Evolutionary conservation across 2,113 vertebrate genomes (phyloP).

Genomic region (Himantopus leucocephalus): DNA sequence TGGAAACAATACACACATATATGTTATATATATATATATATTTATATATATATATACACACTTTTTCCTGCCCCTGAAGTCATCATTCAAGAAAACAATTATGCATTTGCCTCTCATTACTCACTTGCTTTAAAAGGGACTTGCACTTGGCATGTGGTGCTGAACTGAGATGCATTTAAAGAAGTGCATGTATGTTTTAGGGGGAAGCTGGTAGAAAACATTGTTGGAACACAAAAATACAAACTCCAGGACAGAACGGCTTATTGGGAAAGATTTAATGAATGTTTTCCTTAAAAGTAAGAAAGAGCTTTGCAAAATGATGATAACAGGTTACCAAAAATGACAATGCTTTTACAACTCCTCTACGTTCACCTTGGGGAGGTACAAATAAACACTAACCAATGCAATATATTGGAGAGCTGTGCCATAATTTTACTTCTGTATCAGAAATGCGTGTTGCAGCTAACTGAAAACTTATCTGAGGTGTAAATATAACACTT

Average conservation of each 20-base stretch:
- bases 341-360: background rate
- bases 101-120: background rate
- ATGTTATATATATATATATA: background rate
- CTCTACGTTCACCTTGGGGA: background rate
- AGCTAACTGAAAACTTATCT: background rate
- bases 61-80: background rate
- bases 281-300: background rate
- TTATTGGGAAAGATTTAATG: background rate
- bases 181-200: background rate
- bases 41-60: background rate
- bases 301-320: background rate
- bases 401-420: background rate
- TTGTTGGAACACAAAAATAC: background rate
- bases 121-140: background rate
- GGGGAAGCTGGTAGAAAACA: background rate
- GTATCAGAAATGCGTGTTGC: background rate
- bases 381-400: background rate
- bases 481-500: background rate
- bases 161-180: background rate
- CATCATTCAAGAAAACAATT: background rate
- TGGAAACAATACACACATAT: background rate
- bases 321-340: background rate
- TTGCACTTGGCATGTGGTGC: background rate
- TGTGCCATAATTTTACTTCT: background rate
- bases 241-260: background rate